These are phyloP conservation scores for Phoxinus phoxinus DNA, from an alignment of 2,113 vertebrate species.

Conservation along the genomic window DNA sequence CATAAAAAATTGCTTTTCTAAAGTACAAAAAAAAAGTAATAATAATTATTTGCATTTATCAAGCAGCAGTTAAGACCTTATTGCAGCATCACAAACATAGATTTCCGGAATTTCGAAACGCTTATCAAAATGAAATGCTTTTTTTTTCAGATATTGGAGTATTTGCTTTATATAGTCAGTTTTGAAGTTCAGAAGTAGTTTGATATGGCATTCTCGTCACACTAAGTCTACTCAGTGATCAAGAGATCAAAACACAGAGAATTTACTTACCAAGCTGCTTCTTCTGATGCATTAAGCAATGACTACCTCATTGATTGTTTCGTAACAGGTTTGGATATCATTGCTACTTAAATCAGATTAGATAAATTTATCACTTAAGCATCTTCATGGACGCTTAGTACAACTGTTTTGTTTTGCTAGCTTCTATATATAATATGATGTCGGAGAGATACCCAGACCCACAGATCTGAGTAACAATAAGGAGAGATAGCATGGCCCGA, in stretches of 20 bases:
- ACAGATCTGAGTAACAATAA: conserved; percentile 75
- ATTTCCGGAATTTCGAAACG: not conserved
- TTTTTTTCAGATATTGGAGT: not conserved
- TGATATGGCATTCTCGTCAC: conserved; percentile 41
- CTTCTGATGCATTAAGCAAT: conserved; percentile 24
- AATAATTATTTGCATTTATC: not conserved
- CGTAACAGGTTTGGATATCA: not conserved
- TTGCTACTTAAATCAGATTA: conserved; percentile 19
- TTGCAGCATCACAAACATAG: not conserved
- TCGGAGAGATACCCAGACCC: conserved; percentile 69
- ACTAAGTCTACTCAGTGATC: conserved; percentile 66
- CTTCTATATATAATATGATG: conserved; percentile 64
- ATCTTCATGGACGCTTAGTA: not conserved
- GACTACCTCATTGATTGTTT: not conserved
- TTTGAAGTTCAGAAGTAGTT: conserved; percentile 51
- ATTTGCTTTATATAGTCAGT: not conserved
- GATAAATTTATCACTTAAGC: not conserved
- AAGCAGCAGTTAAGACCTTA: not conserved
- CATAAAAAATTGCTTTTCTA: no score
- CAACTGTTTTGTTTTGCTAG: conserved; percentile 44
- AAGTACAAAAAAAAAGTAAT: no score
- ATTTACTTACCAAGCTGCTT: conserved; percentile 52
- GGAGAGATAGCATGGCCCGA: conserved; percentile 71
- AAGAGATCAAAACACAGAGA: conserved; percentile 64
- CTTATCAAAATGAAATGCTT: not conserved